These are phyloP conservation scores for Bugulina stolonifera DNA, from an alignment of 2,888 invertebrate species.

Conservation along the genomic window DNA sequence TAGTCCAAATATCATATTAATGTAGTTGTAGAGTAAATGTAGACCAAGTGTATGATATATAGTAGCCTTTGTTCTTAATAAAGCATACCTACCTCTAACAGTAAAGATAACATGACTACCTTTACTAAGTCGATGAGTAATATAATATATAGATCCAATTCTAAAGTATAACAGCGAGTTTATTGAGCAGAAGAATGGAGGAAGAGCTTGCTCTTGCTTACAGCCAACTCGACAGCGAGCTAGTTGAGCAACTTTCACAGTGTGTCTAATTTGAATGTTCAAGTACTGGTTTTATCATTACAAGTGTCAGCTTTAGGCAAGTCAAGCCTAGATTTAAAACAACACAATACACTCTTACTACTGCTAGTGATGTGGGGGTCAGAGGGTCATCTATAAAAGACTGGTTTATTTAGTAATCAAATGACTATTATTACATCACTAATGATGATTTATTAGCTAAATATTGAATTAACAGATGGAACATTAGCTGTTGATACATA, in stretches of 20 bases:
- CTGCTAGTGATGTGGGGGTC: background rate
- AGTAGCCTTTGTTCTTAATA: no score
- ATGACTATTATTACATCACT: constrained; percentile 8
- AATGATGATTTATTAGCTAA: background rate
- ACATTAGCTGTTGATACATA: background rate
- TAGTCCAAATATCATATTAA: no score
- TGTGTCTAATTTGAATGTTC: background rate
- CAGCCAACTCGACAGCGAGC: no score
- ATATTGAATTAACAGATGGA: background rate
- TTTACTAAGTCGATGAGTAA: no score
- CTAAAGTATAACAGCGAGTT: no score
- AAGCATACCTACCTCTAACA: no score
- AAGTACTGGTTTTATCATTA: background rate
- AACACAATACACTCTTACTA: background rate
- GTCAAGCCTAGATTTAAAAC: background rate
- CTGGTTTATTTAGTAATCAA: constrained; percentile 11
- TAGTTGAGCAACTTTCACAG: background rate
- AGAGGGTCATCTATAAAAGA: background rate
- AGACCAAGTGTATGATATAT: no score
- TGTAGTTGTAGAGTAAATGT: no score
- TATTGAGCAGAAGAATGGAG: no score
- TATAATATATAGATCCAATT: no score
- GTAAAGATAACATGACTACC: no score
- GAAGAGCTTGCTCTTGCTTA: no score
- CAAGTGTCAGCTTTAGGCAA: background rate